Evolutionary conservation across 2,888 invertebrate genomes (phyloP).

Genomic region (Drosophila mayaguana): DNA sequence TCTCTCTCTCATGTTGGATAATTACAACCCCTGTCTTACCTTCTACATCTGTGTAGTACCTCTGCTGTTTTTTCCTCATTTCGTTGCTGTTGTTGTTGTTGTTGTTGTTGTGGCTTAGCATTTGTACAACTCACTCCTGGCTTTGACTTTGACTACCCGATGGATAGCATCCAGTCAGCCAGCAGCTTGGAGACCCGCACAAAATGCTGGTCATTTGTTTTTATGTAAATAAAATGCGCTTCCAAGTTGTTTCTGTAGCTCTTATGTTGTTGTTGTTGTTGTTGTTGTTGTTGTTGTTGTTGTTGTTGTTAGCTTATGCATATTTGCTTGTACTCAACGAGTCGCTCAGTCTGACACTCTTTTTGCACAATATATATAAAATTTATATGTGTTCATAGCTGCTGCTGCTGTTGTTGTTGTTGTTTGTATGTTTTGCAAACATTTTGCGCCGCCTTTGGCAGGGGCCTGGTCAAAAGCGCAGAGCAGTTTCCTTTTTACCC

Average conservation of each 20-base stretch:
- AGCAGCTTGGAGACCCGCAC: constrained; percentile 55
- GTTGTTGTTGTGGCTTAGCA: constrained; percentile 13
- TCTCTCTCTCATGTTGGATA: constrained; percentile 27
- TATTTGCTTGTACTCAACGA: constrained; percentile 58
- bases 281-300: constrained; percentile 30
- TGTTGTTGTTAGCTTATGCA: constrained; percentile 46
- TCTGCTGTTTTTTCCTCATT: not conserved
- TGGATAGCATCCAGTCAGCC: constrained; percentile 18
- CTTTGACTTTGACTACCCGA: constrained; percentile 45
- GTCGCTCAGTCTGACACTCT: constrained; percentile 63
- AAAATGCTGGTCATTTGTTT: constrained; percentile 79
- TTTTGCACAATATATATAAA: constrained; percentile 36
- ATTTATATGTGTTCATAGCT: constrained; percentile 18
- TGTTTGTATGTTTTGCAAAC: constrained; percentile 47
- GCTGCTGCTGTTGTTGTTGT: constrained; percentile 6
- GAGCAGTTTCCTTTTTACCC: constrained; percentile 56
- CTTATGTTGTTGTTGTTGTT: constrained; percentile 31
- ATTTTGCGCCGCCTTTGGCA: constrained; percentile 50
- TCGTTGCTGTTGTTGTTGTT: constrained; percentile 1
- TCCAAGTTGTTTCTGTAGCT: constrained; percentile 54
- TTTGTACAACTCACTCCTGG: constrained; percentile 50
- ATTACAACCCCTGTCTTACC: constrained; percentile 58
- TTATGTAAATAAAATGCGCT: constrained; percentile 79
- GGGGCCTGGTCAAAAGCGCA: constrained; percentile 67
- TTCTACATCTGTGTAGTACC: constrained; percentile 1